Percentiles rank a stretch among this genome's conserved stretches.
Evolutionary conservation across 1,140 invertebrate genomes (phyloP).

Genomic region (Caerostris darwini): DNA sequence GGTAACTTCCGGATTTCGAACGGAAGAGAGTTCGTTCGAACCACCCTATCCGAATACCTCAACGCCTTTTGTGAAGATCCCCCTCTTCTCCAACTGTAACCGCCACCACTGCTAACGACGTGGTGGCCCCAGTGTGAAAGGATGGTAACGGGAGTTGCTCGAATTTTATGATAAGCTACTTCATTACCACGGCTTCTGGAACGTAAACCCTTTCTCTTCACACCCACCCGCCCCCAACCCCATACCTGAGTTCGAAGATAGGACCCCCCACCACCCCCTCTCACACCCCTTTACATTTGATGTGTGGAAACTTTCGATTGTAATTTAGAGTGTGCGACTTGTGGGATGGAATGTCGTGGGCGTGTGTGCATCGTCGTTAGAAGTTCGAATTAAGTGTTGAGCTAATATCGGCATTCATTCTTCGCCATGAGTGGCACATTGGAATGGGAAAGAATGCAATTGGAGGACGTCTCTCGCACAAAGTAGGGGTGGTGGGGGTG

Average conservation of each 20-base stretch:
- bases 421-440: neutral
- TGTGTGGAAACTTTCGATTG: neutral
- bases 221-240: neutral
- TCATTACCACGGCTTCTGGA: slow-evolving; percentile 2
- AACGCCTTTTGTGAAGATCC: slow-evolving; percentile 35
- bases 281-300: too few relatives aligned
- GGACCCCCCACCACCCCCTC: neutral
- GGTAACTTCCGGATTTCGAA: slow-evolving; percentile 62
- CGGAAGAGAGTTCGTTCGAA: too few relatives aligned
- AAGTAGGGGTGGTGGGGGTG: neutral
- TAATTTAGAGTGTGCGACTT: slow-evolving; percentile 24
- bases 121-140: neutral
- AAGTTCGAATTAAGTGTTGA: slow-evolving; percentile 25
- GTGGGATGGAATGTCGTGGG: neutral
- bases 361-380: slow-evolving; percentile 13
- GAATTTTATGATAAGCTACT: slow-evolving; percentile 58
- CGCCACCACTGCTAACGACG: slow-evolving; percentile 22
- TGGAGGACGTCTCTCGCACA: neutral
- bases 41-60: neutral
- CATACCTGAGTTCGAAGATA: slow-evolving; percentile 25
- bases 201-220: neutral
- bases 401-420: slow-evolving; percentile 11
- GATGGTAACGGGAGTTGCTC: neutral
- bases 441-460: neutral
- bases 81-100: neutral